A percentile compares a stretch with the other conserved stretches of the same genome.
Conservation (phyloP, 2,113 vertebrate species). For the Hoplias malabaricus region DNA sequence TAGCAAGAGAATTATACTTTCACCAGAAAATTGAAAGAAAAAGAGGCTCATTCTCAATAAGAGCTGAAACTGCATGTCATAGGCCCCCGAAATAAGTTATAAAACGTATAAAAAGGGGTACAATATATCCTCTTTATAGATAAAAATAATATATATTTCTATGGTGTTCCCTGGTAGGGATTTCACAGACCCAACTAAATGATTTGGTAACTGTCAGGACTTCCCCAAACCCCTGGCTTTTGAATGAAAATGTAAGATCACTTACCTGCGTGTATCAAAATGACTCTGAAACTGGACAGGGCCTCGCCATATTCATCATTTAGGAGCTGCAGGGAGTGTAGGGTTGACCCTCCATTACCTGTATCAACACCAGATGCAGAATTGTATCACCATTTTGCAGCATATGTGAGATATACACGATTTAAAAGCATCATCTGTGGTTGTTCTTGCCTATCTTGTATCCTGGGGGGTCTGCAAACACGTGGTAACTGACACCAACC, state of each 20-base stretch:
- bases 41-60: no score
- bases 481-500: conserved; percentile 74
- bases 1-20: no score
- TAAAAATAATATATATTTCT: no score
- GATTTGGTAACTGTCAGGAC: no score
- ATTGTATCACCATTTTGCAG: not conserved
- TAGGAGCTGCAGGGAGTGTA: conserved; percentile 78
- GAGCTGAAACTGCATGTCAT: no score
- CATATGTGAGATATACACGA: not conserved
- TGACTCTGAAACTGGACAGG: conserved; percentile 75
- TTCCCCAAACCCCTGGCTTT: no score
- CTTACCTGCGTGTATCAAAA: conserved; percentile 92
- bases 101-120: no score
- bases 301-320: conserved; percentile 76
- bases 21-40: no score
- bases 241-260: not conserved
- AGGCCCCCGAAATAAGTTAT: no score
- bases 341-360: conserved; percentile 95
- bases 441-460: conserved; percentile 80
- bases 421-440: not conserved
- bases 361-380: not conserved
- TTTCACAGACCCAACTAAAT: no score
- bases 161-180: no score
- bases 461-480: conserved; percentile 86
- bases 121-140: no score